Base-by-base conservation (phyloP, 2,797 vertebrate species). In the Coilia nasus region DNA sequence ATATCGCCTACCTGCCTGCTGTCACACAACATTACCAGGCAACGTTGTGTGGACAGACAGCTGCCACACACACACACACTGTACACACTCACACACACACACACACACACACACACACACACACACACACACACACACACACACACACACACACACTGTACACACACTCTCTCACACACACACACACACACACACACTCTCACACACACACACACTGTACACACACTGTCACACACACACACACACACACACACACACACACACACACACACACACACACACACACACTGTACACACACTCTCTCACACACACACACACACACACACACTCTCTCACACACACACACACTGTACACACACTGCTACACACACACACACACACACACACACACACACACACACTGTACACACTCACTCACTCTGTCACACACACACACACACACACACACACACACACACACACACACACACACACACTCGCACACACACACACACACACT, bases 1-100 rank as follows among this genome's bases (percentile, higher is more conserved):
- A 75, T 87, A 59, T 88, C 88, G 86, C 89, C 90, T 89, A 91
- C 93, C 91, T 90, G 91, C 90, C 92, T 90, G 88, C 91, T 92
- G 92, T 86, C 81, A 82, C 87, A 88, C 44, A 46, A 81, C 86
- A 86, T 87, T 67, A 86, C 91, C 90, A 90, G 89, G 88, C 90
- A 89, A 85, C 90, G 7, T 75, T 50, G 75, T 86, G 87, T 86
- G 86, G 84, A 82, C 81, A 23, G 82, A 67, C 83, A 88, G 86
- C 85, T 88, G 67, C 88, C 85, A 84, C 28, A 85, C 17, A 59
- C 19, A 19, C 57, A 54, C 50, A 54, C 50, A 41, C 50, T 50
- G 12, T 10, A 54, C 50, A 54, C 50, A 54, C 50, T 11, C 50
- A 25, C 23, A 64, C 23, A 10, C 60, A 25, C 60, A 67, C 25